Base-by-base conservation (phyloP, 2,797 vertebrate genomes). In the Psittacula derbiana region DNA sequence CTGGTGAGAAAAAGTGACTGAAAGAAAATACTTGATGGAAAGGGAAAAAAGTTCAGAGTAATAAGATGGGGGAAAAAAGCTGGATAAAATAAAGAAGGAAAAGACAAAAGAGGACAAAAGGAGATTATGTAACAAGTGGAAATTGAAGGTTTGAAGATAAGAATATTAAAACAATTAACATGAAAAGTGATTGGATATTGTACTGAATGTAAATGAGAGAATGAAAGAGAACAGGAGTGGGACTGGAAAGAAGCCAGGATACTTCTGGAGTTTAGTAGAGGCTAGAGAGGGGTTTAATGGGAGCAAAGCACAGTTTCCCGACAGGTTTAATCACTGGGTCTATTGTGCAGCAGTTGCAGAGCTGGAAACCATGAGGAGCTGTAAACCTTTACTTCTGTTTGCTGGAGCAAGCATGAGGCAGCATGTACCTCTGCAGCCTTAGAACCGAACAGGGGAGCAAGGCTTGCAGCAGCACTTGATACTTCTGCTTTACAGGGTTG, bases 131-230 rank as follows among this genome's bases (percentile, higher is more conserved):
- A 94, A 81, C n/a, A 73, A 81, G 31, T 8, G 3, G 47, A 88
- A 96, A 91, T 81, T 25, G 58, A 70, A 55, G 13, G 10, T 80
- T 91, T 83, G 62, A 91, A 90, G 66, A 91, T 67, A 76, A 80
- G 73, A 94, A 20, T 90, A 72, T 81, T 86, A 72, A 79, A 92
- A 62, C 47, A 93, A 87, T 93, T 90, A 91, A 82, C 69, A 72
- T 4, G 17, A 72, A 53, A 92, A 91, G 43, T 80, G 70, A 43
- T 84, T 3, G 4, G 72, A 44, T 66, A 72, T 12, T 9, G 0
- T 52, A 33, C 18, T 92, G 76, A 70, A 90, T 90, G 33, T 80
- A 67, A 91, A 88, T 79, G 62, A 84, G 46, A 72, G 46, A 73
- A 69, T 70, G 50, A 76, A 93, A 87, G 61, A 86, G 80, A 73